Conservation (phyloP, 1,140 invertebrate genomes). For the Araneus ventricosus region DNA sequence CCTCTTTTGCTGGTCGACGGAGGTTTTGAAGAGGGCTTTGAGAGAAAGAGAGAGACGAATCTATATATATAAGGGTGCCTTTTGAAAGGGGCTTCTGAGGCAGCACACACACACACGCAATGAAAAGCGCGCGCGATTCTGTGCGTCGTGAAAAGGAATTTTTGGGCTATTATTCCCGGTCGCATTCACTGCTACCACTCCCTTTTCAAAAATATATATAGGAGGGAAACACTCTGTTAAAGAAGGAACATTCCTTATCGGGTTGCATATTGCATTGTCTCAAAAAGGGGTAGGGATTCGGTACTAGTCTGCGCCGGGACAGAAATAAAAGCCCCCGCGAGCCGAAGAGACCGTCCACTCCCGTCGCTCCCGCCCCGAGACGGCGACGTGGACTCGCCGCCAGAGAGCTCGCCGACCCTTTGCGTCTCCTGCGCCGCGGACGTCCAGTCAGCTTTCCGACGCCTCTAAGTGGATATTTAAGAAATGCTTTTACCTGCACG, state of each 20-base stretch:
- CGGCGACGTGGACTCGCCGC: conserved; percentile 26
- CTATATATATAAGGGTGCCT: conserved; percentile 56
- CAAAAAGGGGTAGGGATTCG: conserved; percentile 56
- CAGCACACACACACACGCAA: conserved; percentile 42
- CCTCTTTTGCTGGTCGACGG: conserved; percentile 48
- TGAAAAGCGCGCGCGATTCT: conserved; percentile 56
- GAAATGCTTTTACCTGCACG: not conserved
- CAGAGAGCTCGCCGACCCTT: conserved; percentile 16
- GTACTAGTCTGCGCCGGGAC: conserved; percentile 2
- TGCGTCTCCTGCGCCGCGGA: not conserved
- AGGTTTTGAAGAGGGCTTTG: conserved; percentile 37
- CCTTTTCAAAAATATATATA: conserved; percentile 68
- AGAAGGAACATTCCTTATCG: conserved; percentile 73
- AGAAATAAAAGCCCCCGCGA: conserved; percentile 64
- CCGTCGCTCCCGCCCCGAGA: conserved; percentile 10
- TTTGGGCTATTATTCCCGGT: conserved; percentile 63
- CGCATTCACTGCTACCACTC: not conserved
- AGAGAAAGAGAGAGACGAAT: conserved; percentile 54
- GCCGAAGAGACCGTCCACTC: not conserved
- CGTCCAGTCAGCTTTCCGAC: not conserved
- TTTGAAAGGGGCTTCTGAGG: conserved; percentile 50
- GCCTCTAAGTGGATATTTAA: not conserved
- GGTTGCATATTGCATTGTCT: conserved; percentile 73
- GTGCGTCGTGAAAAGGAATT: conserved; percentile 58
- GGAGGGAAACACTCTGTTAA: conserved; percentile 44